These are phyloP conservation scores for Astropecten irregularis DNA, from an alignment of 53 echinoderm and acorn worm species.

Conservation along the genomic window DNA sequence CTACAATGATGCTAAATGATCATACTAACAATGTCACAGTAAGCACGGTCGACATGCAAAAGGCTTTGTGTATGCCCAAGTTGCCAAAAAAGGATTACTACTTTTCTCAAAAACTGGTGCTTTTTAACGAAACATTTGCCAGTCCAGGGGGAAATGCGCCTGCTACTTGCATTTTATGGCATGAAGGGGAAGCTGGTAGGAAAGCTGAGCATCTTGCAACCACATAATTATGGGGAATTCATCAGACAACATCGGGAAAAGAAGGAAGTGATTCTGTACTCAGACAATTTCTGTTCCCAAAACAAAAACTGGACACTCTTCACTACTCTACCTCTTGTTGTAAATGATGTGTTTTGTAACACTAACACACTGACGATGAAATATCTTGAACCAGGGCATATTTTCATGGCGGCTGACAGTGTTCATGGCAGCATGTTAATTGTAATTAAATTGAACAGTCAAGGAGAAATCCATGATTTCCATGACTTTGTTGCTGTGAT, in stretches of 20 bases:
- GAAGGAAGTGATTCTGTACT: conserved; percentile 32
- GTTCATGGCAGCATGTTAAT: conserved; percentile 67
- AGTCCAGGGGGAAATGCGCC: conserved; percentile 20
- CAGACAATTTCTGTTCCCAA: conserved; percentile 58
- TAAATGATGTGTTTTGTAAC: conserved; percentile 38
- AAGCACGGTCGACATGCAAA: conserved; percentile 61
- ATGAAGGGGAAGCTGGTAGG: conserved; percentile 56
- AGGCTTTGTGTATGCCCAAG: conserved; percentile 54
- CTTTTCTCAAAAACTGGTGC: conserved; percentile 57
- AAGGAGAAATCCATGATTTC: conserved; percentile 36
- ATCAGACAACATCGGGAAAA: conserved; percentile 33
- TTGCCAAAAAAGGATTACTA: conserved; percentile 56
- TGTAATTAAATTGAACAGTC: conserved; percentile 29
- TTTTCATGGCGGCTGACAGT: conserved; percentile 48
- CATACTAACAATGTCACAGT: conserved; percentile 10
- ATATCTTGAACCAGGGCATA: conserved; percentile 58
- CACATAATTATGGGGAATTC: conserved; percentile 52
- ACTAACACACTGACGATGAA: conserved; percentile 51
- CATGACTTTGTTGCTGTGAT: conserved; percentile 44
- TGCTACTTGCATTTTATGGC: conserved; percentile 35
- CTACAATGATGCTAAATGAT: conserved; percentile 15
- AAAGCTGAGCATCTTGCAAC: conserved; percentile 45
- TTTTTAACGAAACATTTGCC: conserved; percentile 68
- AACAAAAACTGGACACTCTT: conserved; percentile 60
- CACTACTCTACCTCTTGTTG: conserved; percentile 32